These are phyloP conservation scores for Sebastes kiyomatsui DNA, from an alignment of 2,797 vertebrate genomes.

Conservation along the genomic window DNA sequence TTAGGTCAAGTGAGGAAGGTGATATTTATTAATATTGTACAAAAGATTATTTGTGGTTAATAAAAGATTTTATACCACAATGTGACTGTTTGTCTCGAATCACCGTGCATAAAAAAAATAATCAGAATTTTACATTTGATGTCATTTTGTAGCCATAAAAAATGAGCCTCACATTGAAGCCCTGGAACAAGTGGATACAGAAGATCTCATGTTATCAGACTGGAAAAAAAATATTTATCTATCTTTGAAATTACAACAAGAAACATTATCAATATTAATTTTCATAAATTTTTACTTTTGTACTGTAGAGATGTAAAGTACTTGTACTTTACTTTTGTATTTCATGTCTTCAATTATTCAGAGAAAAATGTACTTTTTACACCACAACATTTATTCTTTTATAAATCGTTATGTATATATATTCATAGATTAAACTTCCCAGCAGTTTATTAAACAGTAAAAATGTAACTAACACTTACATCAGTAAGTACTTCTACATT, in stretches of 20 bases:
- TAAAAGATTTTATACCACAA: not conserved
- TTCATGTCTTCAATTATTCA: not conserved
- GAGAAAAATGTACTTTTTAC: not conserved
- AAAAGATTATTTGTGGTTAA: slow-evolving; percentile 18
- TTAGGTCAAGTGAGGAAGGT: not conserved
- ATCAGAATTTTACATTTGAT: not conserved
- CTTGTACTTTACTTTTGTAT: not conserved
- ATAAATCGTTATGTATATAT: no score
- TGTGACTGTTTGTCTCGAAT: not conserved
- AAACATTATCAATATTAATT: not conserved
- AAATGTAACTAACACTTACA: no score
- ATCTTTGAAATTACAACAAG: not conserved
- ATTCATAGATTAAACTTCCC: no score
- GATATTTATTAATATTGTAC: slow-evolving; percentile 32
- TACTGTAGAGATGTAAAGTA: not conserved
- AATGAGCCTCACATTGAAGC: not conserved
- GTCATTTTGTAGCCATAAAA: not conserved
- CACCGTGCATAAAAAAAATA: not conserved
- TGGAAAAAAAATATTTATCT: not conserved
- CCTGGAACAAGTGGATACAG: not conserved
- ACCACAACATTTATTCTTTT: not conserved
- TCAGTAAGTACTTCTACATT: no score
- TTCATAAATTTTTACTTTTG: not conserved
- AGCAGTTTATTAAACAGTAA: no score
- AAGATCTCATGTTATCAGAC: not conserved